A percentile compares a stretch with the other conserved stretches of the same genome.
phyloP scores from a whole-genome alignment of 2,888 invertebrate genomes.

The Lissocephala sabroskyi region DNA sequence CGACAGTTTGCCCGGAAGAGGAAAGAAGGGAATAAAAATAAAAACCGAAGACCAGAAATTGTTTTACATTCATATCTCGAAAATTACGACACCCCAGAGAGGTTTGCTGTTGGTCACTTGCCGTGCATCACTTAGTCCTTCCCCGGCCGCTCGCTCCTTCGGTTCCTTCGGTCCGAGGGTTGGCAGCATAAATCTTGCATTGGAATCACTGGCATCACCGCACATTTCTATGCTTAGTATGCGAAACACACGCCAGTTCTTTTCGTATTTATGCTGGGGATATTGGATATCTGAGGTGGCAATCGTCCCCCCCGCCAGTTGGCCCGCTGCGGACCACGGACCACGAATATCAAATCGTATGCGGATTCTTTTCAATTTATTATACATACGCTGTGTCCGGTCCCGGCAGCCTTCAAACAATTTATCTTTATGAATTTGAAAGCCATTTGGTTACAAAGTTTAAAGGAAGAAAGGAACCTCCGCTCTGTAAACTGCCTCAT shows the following conservation, averaged over 20 bases:
- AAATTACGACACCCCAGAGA: conserved; percentile 71
- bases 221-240: conserved; percentile 35
- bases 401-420: conserved; percentile 28
- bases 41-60: conserved; percentile 45
- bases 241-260: conserved; percentile 34
- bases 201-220: conserved; percentile 16
- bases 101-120: conserved; percentile 51
- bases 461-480: conserved; percentile 19
- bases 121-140: conserved; percentile 3
- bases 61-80: conserved; percentile 73
- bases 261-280: conserved; percentile 30
- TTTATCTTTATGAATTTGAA: conserved; percentile 36
- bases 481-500: conserved; percentile 17
- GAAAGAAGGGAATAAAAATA: conserved; percentile 15
- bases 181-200: conserved; percentile 48
- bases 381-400: conserved; percentile 14
- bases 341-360: conserved; percentile 38
- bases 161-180: no score
- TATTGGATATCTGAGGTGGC: conserved; percentile 37
- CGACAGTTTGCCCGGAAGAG: conserved; percentile 37
- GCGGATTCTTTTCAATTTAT: conserved; percentile 46
- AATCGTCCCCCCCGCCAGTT: no score
- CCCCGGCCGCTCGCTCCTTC: no score
- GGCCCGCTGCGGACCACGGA: no score
- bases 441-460: conserved; percentile 23